Percentiles rank a stretch among this genome's conserved stretches.
These are phyloP conservation scores for Lerista edwardsae DNA, from an alignment of 2,797 vertebrate species.

Conservation along the genomic window DNA sequence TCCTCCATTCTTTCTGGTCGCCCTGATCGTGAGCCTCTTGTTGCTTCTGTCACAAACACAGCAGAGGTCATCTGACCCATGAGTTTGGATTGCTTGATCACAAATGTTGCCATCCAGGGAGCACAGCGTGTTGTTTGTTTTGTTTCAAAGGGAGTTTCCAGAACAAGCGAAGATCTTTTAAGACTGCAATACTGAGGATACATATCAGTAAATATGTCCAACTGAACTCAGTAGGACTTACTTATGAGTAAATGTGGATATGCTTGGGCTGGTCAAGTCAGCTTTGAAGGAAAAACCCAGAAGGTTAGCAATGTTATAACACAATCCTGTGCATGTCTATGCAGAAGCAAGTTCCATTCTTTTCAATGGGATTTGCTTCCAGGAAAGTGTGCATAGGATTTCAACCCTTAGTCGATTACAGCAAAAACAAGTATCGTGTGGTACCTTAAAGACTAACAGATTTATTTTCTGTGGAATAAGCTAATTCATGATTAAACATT, in stretches of 20 bases:
- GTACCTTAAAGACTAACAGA: neutral
- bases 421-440: neutral
- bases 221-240: neutral
- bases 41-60: neutral
- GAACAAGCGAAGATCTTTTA: conserved; percentile 7
- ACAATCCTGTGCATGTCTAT: too few relatives aligned
- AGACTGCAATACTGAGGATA: neutral
- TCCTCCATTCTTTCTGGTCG: too few relatives aligned
- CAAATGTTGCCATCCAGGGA: neutral
- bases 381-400: too few relatives aligned
- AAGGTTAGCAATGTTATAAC: neutral
- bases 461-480: neutral
- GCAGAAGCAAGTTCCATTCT: too few relatives aligned
- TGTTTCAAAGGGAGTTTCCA: neutral
- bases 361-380: too few relatives aligned
- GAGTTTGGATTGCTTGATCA: neutral
- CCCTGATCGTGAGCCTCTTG: neutral
- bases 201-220: neutral
- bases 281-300: neutral
- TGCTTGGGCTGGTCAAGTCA: neutral
- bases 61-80: neutral
- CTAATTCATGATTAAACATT: neutral
- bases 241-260: neutral
- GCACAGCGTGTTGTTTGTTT: neutral
- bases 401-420: neutral